phyloP scores from a whole-genome alignment of 2,113 vertebrate species.

The Macrotis lagotis region DNA sequence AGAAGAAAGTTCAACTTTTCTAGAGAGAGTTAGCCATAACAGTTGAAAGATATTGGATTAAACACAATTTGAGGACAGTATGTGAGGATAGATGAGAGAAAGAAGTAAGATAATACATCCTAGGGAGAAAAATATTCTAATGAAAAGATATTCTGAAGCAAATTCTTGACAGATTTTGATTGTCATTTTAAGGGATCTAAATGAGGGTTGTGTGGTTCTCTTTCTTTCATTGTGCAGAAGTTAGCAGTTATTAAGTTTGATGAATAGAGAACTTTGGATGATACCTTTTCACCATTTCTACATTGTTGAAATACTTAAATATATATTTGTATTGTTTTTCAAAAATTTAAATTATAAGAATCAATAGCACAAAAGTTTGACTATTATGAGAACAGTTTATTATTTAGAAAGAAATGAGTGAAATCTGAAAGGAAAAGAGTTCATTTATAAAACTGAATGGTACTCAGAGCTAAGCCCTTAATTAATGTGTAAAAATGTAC shows the following conservation, averaged over 20 bases:
- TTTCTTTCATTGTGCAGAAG: background rate
- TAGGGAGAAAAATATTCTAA: background rate
- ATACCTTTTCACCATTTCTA: background rate
- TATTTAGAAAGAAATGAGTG: background rate
- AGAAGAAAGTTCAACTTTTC: background rate
- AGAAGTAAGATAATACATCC: background rate
- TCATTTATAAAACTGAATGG: background rate
- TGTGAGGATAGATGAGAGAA: background rate
- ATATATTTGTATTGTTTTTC: background rate
- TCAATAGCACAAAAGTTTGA: background rate
- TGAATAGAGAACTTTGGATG: background rate
- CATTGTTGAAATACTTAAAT: background rate
- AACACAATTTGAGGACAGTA: background rate
- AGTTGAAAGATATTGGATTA: background rate
- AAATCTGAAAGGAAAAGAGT: background rate
- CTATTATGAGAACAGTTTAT: background rate
- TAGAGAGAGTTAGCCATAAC: background rate
- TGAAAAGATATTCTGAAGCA: background rate
- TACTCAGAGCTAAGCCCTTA: background rate
- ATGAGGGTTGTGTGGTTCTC: background rate
- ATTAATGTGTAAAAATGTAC: background rate
- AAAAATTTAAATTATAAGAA: background rate
- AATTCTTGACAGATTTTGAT: background rate
- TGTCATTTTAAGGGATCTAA: background rate
- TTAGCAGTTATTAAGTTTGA: background rate